phyloP scores from a whole-genome alignment of 2,797 vertebrate genomes.

The Sebastes kiyomatsui region DNA sequence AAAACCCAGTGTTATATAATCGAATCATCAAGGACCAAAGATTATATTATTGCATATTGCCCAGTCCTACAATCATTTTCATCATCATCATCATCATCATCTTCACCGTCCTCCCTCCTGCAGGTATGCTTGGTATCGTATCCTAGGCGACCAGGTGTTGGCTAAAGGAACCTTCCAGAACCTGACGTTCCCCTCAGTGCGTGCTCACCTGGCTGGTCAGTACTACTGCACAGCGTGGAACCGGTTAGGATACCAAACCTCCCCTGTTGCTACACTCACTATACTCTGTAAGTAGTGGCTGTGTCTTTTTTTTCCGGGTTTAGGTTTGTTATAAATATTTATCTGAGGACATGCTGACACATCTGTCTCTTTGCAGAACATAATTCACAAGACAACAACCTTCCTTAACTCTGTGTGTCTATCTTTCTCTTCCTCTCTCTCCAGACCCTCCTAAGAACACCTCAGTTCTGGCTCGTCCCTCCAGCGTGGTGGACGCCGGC shows the following conservation, averaged over 20 bases:
- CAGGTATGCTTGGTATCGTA: conserved; percentile 80
- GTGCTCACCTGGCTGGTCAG: conserved; percentile 76
- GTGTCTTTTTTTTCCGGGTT: neutral
- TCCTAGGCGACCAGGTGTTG: conserved; percentile 73
- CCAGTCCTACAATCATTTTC: neutral
- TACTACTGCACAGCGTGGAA: conserved; percentile 83
- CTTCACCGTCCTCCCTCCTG: neutral
- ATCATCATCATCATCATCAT: neutral
- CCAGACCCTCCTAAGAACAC: conserved; percentile 85
- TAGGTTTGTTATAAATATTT: neutral
- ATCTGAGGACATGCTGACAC: neutral
- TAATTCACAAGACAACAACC: neutral
- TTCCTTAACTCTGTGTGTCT: neutral
- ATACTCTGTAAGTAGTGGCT: conserved; percentile 81
- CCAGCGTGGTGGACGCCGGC: conserved; percentile 83
- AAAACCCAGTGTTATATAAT: neutral
- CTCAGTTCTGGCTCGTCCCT: conserved; percentile 81
- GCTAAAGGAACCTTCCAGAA: conserved; percentile 74
- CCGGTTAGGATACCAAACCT: conserved; percentile 75
- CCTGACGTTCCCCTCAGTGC: conserved; percentile 73
- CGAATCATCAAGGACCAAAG: neutral
- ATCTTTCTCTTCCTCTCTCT: neutral
- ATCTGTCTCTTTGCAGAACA: neutral
- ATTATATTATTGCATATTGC: neutral
- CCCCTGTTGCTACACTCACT: conserved; percentile 64